These are phyloP conservation scores for Amitus sp. DNA, from an alignment of 2,888 invertebrate species.

Conservation along the genomic window DNA sequence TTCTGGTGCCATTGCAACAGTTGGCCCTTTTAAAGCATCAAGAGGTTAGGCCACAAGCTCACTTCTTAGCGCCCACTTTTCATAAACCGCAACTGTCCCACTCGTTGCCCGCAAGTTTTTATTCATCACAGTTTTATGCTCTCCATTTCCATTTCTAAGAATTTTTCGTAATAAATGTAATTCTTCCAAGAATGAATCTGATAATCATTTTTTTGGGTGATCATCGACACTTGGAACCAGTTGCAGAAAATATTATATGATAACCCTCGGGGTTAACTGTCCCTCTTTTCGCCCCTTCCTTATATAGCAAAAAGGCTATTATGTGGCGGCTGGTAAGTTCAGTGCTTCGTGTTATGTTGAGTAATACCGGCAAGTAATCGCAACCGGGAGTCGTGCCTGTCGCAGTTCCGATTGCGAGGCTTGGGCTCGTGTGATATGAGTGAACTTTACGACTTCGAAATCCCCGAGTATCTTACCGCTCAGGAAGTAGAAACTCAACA, in stretches of 20 bases:
- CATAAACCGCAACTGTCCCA: slow-evolving; percentile 50
- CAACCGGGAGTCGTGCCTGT: slow-evolving; percentile 22
- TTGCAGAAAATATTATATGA: not conserved
- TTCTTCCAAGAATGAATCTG: no score
- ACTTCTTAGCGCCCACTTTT: slow-evolving; percentile 49
- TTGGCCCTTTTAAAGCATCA: slow-evolving; percentile 57
- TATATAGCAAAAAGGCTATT: slow-evolving; percentile 9
- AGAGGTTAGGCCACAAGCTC: slow-evolving; percentile 38
- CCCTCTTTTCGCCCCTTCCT: not conserved
- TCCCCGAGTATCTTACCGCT: slow-evolving; percentile 35
- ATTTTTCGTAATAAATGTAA: no score
- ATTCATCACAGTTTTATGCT: slow-evolving; percentile 27
- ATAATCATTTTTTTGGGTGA: not conserved
- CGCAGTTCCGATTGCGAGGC: slow-evolving; percentile 24
- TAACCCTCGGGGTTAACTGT: slow-evolving; percentile 8
- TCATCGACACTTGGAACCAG: not conserved
- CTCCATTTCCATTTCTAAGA: no score
- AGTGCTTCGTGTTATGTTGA: slow-evolving; percentile 25
- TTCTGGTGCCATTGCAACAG: slow-evolving; percentile 58
- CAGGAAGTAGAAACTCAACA: slow-evolving; percentile 35
- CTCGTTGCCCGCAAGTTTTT: slow-evolving; percentile 20
- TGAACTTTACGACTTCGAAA: slow-evolving; percentile 46
- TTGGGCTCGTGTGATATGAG: slow-evolving; percentile 37
- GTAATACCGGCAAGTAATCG: slow-evolving; percentile 29
- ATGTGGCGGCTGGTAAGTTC: slow-evolving; percentile 26